phyloP scores from a whole-genome alignment of 2,888 invertebrate species.

The Thecophora atra region DNA sequence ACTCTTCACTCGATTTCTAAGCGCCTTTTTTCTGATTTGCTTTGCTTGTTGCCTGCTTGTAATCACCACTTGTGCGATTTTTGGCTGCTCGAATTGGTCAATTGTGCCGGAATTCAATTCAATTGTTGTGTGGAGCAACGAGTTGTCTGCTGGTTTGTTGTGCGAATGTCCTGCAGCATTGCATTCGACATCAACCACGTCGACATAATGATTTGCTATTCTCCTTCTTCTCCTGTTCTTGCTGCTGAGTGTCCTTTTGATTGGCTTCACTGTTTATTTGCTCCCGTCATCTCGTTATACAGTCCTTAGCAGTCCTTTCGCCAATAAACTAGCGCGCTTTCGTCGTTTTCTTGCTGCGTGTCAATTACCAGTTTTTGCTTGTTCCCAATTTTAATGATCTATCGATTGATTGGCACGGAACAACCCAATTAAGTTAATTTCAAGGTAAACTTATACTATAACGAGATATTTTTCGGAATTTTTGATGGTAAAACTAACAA shows the following conservation, averaged over 20 bases:
- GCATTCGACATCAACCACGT: conserved; percentile 1
- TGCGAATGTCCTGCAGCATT: background rate
- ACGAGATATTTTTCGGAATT: no score
- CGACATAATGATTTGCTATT: conserved; percentile 23
- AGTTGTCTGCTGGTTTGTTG: conserved; percentile 2
- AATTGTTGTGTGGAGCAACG: background rate
- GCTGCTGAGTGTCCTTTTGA: background rate
- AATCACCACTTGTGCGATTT: conserved; percentile 46
- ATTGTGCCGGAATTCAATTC: conserved; percentile 21
- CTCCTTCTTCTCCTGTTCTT: background rate
- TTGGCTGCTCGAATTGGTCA: conserved; percentile 24
- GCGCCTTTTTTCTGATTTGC: background rate
- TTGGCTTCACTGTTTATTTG: background rate
- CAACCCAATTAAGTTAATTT: no score
- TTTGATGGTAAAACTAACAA: no score
- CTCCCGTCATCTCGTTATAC: no score
- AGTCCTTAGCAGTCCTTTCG: no score
- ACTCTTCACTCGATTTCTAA: background rate
- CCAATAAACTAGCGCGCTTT: no score
- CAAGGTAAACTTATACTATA: no score
- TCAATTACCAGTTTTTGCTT: no score
- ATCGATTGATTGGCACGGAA: no score
- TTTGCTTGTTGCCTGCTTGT: conserved; percentile 20
- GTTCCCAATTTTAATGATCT: no score
- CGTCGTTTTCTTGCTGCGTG: no score